Evolutionary conservation across 1,140 invertebrate genomes (phyloP).

Genomic region (Tribolium castaneum): DNA sequence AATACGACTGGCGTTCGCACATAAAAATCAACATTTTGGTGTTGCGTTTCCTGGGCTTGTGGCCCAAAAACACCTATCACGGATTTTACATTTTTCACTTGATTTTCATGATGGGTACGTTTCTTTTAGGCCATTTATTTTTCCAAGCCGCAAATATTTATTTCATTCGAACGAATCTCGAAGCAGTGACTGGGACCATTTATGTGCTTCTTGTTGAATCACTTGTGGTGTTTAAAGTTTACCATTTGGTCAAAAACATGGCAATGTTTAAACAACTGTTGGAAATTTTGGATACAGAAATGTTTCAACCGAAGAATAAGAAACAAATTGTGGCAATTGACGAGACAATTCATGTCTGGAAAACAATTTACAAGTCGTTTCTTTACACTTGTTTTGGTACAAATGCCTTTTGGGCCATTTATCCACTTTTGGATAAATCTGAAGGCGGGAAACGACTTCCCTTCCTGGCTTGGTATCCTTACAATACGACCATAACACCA

Average conservation of each 20-base stretch:
- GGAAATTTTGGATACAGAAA: neutral
- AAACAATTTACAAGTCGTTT: neutral
- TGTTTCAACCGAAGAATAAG: constrained; percentile 3
- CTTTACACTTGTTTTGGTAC: neutral
- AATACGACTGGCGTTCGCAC: neutral
- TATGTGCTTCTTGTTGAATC: constrained; percentile 8
- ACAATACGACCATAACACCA: neutral
- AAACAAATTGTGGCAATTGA: neutral
- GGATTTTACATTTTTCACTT: neutral
- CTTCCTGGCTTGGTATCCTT: neutral
- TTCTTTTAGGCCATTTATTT: neutral
- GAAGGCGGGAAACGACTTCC: neutral
- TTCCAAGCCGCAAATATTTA: constrained; percentile 20
- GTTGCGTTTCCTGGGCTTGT: neutral
- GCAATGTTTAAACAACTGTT: neutral
- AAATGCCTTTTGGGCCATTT: neutral
- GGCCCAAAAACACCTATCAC: neutral
- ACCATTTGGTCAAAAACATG: neutral
- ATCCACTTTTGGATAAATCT: neutral
- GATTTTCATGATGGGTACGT: neutral
- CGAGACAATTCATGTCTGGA: neutral
- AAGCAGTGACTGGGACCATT: neutral
- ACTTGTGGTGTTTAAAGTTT: neutral
- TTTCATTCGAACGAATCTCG: neutral
- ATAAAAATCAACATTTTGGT: neutral